These are phyloP conservation scores for Spermophilus dauricus DNA, from an alignment of 2,113 vertebrate species.

Conservation along the genomic window DNA sequence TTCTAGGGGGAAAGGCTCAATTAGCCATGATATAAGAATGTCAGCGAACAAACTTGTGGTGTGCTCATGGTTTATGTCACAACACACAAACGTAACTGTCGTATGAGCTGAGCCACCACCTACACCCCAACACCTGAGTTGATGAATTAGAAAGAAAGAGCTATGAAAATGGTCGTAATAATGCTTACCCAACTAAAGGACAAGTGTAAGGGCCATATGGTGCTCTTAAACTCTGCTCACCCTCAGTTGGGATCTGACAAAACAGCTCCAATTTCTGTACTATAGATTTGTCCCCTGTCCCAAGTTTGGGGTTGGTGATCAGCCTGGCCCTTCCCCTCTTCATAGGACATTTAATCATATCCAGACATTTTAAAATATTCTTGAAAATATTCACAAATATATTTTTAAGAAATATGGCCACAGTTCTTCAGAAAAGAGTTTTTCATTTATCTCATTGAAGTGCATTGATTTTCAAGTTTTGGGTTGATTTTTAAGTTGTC, in stretches of 20 bases:
- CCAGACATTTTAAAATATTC: neutral
- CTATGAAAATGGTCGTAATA: neutral
- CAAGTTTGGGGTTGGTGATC: neutral
- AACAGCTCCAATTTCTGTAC: neutral
- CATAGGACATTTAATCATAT: neutral
- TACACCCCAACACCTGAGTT: neutral
- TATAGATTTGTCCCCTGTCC: neutral
- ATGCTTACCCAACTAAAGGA: neutral
- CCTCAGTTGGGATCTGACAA: neutral
- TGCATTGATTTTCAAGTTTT: neutral
- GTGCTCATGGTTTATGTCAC: neutral
- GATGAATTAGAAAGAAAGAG: neutral
- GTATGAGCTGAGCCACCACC: neutral
- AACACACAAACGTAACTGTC: neutral
- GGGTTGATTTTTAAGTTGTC: neutral
- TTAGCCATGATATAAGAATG: neutral
- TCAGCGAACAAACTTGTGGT: neutral
- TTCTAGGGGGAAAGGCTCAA: neutral
- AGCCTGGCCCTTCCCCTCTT: neutral
- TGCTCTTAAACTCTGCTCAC: neutral
- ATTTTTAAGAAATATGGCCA: neutral
- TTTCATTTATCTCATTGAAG: neutral
- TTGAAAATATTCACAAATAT: neutral
- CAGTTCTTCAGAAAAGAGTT: neutral
- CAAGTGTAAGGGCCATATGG: fast-evolving